These are phyloP conservation scores for Tringa solitaria DNA, from an alignment of 2,113 vertebrate genomes.

Conservation along the genomic window DNA sequence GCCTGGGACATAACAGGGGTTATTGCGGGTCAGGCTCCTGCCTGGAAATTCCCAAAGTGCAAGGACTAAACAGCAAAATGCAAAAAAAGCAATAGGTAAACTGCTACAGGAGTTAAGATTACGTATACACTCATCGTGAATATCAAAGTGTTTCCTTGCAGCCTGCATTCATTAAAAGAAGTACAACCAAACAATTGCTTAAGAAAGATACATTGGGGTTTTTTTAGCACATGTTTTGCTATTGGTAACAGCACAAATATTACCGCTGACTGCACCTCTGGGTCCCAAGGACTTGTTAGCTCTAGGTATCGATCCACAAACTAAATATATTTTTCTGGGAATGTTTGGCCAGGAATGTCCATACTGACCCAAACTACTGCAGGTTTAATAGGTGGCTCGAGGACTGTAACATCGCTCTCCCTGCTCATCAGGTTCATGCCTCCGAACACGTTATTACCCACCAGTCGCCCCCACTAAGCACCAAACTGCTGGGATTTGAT, in stretches of 20 bases:
- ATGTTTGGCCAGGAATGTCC: not conserved
- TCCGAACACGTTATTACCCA: not conserved
- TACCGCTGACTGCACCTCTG: not conserved
- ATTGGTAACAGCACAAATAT: not conserved
- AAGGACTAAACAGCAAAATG: not conserved
- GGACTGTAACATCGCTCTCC: not conserved
- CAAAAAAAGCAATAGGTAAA: not conserved
- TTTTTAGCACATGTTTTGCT: not conserved
- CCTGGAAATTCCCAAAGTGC: not conserved
- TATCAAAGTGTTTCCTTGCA: not conserved
- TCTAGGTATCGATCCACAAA: not conserved
- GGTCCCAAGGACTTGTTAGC: not conserved
- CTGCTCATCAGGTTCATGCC: not conserved
- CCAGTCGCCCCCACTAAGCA: not conserved
- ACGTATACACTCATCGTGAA: not conserved
- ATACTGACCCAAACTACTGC: not conserved
- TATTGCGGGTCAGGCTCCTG: rapidly evolving
- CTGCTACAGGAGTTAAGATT: not conserved
- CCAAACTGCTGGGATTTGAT: conserved; percentile 10
- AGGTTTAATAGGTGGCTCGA: rapidly evolving
- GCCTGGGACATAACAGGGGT: not conserved
- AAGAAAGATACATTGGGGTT: not conserved
- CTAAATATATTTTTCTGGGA: not conserved
- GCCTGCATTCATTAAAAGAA: not conserved
- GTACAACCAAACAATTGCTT: not conserved